Conservation (phyloP, 2,113 vertebrate species). For the Nanger granti region DNA sequence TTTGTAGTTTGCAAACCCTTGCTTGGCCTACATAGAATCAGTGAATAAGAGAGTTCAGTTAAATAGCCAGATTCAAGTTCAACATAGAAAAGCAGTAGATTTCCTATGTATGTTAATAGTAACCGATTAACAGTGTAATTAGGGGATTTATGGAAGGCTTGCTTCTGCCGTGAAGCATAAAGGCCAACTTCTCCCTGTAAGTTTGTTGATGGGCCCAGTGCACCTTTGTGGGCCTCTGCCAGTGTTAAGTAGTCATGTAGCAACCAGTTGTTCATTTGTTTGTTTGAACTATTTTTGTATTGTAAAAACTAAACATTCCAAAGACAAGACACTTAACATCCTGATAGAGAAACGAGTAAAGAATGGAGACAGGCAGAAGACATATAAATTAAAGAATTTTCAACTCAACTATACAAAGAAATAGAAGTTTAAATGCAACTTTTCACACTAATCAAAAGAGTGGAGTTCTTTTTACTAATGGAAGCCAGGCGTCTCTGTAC, state of each 20-base stretch:
- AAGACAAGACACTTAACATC: not conserved
- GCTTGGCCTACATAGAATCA: not conserved
- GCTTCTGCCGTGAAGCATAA: not conserved
- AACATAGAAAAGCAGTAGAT: not conserved
- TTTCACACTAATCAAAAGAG: not conserved
- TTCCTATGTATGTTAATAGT: not conserved
- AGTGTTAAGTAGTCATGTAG: not conserved
- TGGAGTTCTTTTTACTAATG: not conserved
- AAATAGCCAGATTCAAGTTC: conserved; percentile 10
- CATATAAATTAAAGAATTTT: not conserved
- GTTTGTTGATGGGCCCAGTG: not conserved
- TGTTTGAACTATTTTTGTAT: not conserved
- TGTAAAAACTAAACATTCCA: not conserved
- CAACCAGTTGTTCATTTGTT: not conserved
- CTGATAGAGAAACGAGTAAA: not conserved
- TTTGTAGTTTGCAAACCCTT: not conserved
- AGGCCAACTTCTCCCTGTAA: not conserved
- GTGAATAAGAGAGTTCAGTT: not conserved
- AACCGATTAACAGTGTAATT: not conserved
- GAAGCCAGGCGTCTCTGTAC: not conserved
- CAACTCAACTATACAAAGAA: not conserved
- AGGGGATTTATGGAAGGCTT: not conserved
- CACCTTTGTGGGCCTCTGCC: not conserved
- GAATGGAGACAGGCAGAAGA: not conserved
- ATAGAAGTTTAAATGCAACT: not conserved